A percentile compares a stretch with the other conserved stretches of the same genome.
Evolutionary conservation across 2,797 vertebrate species (phyloP).

Genomic region (Acomys russatus): DNA sequence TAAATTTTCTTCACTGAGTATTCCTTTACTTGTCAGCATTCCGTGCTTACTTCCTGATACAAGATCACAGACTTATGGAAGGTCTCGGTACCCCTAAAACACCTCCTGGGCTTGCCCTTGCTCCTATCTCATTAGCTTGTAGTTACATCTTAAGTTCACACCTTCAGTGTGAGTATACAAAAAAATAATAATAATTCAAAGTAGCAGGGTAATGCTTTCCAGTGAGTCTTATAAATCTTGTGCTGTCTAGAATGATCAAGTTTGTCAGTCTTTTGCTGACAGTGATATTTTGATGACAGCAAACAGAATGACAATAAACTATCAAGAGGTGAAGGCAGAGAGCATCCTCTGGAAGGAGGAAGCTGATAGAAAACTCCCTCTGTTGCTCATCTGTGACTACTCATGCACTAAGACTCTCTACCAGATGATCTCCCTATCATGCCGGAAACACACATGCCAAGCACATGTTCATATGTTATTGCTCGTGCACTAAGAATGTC

Average conservation of each 20-base stretch:
- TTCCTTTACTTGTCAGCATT: neutral
- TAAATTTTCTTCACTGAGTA: constrained; percentile 6
- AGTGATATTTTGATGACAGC: neutral
- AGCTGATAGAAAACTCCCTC: neutral
- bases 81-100: neutral
- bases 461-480: neutral
- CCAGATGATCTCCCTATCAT: neutral
- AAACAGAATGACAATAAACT: constrained; percentile 41
- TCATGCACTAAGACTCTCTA: neutral
- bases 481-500: neutral
- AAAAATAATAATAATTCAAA: constrained; percentile 1
- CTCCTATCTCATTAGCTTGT: neutral
- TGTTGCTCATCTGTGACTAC: neutral
- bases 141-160: constrained; percentile 21
- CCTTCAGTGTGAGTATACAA: neutral
- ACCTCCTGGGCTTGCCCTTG: neutral
- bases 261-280: constrained; percentile 49
- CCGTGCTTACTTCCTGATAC: neutral
- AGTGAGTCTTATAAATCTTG: constrained; percentile 23
- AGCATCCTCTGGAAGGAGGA: neutral
- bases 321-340: neutral
- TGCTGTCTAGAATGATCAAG: neutral
- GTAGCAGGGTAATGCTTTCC: neutral
- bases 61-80: neutral
- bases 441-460: neutral